Evolutionary conservation across 2,113 vertebrate species (phyloP), one percentile per base, ranked within the genome.

Genomic region (Cariama cristata): DNA sequence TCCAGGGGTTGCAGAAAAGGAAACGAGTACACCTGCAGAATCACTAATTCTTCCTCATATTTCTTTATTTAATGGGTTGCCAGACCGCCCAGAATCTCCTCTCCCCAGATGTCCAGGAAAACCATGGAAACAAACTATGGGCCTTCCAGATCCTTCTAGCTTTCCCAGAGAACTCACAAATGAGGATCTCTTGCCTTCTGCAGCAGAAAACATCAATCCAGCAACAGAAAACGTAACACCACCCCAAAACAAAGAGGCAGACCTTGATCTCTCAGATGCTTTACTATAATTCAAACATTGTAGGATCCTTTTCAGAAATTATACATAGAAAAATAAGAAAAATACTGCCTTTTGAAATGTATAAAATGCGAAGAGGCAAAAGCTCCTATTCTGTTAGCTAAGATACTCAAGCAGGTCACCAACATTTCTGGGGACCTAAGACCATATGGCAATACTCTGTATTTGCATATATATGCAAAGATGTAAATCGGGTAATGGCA

Each of bases 51-150:
- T 52, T 94, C 35, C 75, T 62, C 53, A 74, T 66, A 62, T 15
- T 79, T 84, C 93, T 96, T 72, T 93, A 53, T 96, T 95, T 96
- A 80, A 97, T 32, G 62, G 26, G 12, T 91, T 97, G 53, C 52
- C 97, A 87, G 98, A 97, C 95, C 93, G 9, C 18, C n/a, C 96
- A 60, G 97, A 95, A 79, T 75, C 92, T 85, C 35, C 42, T 32
- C 68, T 28, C 24, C 97, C 98, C 38, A 98, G 97, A 92, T 99
- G 99, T 94, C 99, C 99, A 9, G 98, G 99, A 90, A 99, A 98
- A 77, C 98, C 98, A 76, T 99, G 99, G 99, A 99, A 99, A 94
- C 86, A 83, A 93, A 58, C 85, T 69, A 49, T 24, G 32, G 71
- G 44, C 55, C 60, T 80, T 73, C 8, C 60, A 79, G 55, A 27